These are phyloP conservation scores for Cassiopea andromeda DNA, from an alignment of 30 jellyfish, hydroid and myxozoan species.

Conservation along the genomic window DNA sequence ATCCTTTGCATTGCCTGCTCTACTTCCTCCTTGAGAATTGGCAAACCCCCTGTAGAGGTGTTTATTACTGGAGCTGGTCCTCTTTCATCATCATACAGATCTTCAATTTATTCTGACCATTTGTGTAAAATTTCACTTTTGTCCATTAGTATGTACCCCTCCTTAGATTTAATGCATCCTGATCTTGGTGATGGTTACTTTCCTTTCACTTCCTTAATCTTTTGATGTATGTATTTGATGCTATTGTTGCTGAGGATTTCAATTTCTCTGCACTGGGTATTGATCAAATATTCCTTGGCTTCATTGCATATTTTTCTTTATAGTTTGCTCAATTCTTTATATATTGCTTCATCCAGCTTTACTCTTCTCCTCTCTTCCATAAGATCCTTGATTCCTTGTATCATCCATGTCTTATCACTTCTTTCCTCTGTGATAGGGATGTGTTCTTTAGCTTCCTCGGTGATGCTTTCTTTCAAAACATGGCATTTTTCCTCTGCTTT, in stretches of 20 bases:
- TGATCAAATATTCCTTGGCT: conserved; percentile 43
- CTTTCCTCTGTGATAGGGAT: not conserved
- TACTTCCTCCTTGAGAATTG: not conserved
- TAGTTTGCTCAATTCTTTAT: conserved; percentile 5
- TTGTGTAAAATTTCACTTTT: conserved; percentile 2
- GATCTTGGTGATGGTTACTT: conserved; percentile 1
- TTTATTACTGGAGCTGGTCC: conserved; percentile 34
- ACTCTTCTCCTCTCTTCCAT: conserved; percentile 8
- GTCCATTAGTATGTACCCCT: conserved; percentile 40
- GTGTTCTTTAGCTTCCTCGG: not conserved
- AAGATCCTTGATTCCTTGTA: not conserved
- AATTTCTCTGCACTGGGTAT: conserved; percentile 42
- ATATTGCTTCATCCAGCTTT: not conserved
- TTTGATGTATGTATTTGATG: conserved; percentile 10
- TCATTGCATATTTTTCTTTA: conserved; percentile 11
- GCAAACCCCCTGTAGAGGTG: not conserved
- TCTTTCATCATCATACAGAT: conserved; percentile 36
- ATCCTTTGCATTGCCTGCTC: not conserved
- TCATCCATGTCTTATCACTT: not conserved
- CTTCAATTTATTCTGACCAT: conserved; percentile 52
- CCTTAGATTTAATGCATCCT: conserved; percentile 56
- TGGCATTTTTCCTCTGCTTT: conserved; percentile 6
- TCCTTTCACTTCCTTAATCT: conserved; percentile 45
- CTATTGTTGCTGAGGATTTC: conserved; percentile 4
- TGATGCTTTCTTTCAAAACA: not conserved